Percentiles rank a stretch among this genome's conserved stretches.
Evolutionary conservation across 2,888 invertebrate genomes (phyloP).

Genomic region (Eumacrocentrus americanus): DNA sequence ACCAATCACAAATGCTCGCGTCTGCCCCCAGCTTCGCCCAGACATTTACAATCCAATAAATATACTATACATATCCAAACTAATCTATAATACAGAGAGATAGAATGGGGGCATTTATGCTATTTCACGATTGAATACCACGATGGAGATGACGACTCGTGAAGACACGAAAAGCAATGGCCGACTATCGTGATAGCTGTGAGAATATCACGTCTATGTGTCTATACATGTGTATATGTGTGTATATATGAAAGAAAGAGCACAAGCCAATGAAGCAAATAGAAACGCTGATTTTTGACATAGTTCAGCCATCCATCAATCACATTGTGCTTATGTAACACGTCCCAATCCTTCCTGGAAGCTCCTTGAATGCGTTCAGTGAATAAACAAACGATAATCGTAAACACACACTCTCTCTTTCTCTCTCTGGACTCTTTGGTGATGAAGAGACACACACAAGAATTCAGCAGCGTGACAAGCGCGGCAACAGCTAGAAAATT

Average conservation of each 20-base stretch:
- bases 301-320: background rate
- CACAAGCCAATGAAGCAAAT: too few relatives aligned
- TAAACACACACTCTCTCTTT: too few relatives aligned
- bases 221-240: background rate
- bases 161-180: conserved; percentile 49
- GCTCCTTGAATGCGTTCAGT: background rate
- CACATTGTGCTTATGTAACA: background rate
- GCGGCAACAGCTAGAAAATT: background rate
- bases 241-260: background rate
- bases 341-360: background rate
- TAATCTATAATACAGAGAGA: too few relatives aligned
- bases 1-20: background rate
- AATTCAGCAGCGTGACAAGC: background rate
- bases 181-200: conserved; percentile 40
- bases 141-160: background rate
- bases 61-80: too few relatives aligned
- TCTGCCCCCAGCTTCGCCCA: background rate
- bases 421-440: too few relatives aligned
- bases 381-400: background rate
- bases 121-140: background rate
- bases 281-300: background rate
- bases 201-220: background rate
- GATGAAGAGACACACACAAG: too few relatives aligned
- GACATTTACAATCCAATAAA: background rate
- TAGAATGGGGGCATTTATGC: background rate